These are phyloP conservation scores for Cheirogaleus medius DNA, from an alignment of 2,113 vertebrate genomes.

Conservation along the genomic window DNA sequence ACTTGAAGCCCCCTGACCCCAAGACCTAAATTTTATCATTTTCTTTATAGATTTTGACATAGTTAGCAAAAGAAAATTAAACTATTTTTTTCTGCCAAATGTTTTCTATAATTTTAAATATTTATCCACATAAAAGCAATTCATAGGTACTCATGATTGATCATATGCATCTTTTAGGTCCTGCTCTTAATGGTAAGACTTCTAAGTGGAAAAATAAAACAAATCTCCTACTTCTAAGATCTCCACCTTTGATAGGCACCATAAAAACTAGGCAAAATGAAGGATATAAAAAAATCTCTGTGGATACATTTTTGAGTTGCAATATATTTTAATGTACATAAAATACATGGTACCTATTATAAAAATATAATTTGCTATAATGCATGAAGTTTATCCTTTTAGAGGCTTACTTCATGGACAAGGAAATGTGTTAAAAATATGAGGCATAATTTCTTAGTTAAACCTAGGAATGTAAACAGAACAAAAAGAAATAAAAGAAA, in stretches of 20 bases:
- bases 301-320: neutral
- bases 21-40: neutral
- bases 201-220: neutral
- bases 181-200: neutral
- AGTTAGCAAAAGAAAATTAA: neutral
- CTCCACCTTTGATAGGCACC: neutral
- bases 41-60: neutral
- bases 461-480: constrained; percentile 35
- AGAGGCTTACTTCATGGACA: neutral
- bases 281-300: neutral
- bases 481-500: constrained; percentile 1
- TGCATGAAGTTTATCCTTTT: neutral
- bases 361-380: constrained; percentile 23
- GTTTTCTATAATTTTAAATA: neutral
- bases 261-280: neutral
- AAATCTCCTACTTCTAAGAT: neutral
- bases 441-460: constrained; percentile 15
- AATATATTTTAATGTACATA: constrained; percentile 17
- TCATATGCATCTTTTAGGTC: neutral
- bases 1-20: neutral
- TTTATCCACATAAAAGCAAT: neutral
- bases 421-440: constrained; percentile 17
- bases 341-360: neutral
- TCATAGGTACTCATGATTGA: neutral
- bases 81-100: neutral